Evolutionary conservation across 2,797 vertebrate genomes (phyloP), one percentile per base, ranked within the genome.

Genomic region (Chaenodraco wilsoni): DNA sequence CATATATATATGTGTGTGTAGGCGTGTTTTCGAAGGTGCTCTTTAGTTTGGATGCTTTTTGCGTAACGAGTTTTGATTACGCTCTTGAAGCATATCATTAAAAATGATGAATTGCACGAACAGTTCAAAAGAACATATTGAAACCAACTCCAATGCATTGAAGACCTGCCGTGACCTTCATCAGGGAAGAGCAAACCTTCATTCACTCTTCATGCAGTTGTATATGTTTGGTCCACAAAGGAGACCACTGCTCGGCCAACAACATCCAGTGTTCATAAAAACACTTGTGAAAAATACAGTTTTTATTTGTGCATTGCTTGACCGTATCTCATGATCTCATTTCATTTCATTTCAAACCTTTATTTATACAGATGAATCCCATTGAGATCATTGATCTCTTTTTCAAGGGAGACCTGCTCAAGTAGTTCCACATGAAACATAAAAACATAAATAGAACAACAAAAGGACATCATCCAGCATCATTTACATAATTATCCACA

Each of bases 161-260:
- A 61, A 45, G 69, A 37, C 55, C 41, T 23, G 62, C 67, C 31
- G 71, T 61, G 79, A 84, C 85, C 84, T 84, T 81, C 74, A 72
- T 77, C 33, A 19, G 21, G n/a, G 40, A 75, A 69, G 54, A 78
- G 70, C 58, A 56, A 58, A 49, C 57, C 55, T 63, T 64, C 66
- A 77, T 84, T 88, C 75, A 78, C 65, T 79, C 61, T 49, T 78
- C 21, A 4, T 43, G 57, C 79, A 62, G 63, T 76, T 78, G 75
- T 59, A 67, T 72, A 62, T 33, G 41, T 43, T 37, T 48, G 31
- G 67, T 63, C 65, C 76, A 48, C 52, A 19, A 79, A 74, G 69
- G 78, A 72, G 78, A 75, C 68, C 74, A 69, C 31, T 48, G 46
- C 2, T 9, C 44, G 2, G 45, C 65, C 59, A 54, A 71, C 55